Percentiles rank a stretch among this genome's conserved stretches.
Conservation (phyloP, 1,140 invertebrate genomes). For the Mycetomoellerius zeteki region DNA sequence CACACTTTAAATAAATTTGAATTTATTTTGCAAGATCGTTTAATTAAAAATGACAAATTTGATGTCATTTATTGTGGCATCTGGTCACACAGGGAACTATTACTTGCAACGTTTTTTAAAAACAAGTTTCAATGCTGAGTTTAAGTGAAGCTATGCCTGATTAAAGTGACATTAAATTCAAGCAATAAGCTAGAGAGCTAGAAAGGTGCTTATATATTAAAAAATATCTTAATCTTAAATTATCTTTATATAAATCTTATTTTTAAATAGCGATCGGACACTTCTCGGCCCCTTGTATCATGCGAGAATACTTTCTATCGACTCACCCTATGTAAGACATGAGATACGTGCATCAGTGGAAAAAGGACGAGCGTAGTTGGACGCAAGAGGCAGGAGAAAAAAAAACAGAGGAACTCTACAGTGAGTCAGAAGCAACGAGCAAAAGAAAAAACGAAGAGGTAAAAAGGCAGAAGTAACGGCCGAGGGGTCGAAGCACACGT, state of each 20-base stretch:
- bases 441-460: slow-evolving; percentile 45
- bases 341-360: slow-evolving; percentile 27
- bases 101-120: neutral
- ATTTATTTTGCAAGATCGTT: neutral
- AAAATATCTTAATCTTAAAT: neutral
- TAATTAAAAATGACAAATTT: neutral
- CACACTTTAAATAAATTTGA: neutral
- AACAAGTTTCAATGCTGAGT: neutral
- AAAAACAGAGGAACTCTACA: slow-evolving; percentile 65
- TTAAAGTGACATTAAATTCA: neutral
- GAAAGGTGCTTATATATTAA: neutral
- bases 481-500: slow-evolving; percentile 79
- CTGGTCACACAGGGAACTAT: neutral
- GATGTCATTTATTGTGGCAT: neutral
- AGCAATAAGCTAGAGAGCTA: neutral
- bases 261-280: neutral
- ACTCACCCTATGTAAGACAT: slow-evolving; percentile 41
- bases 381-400: slow-evolving; percentile 70
- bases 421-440: slow-evolving; percentile 73
- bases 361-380: slow-evolving; percentile 58
- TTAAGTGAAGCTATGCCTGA: neutral
- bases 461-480: slow-evolving; percentile 69
- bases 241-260: too few species aligned
- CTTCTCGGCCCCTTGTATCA: neutral
- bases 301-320: neutral